These are phyloP conservation scores for Oxyura jamaicensis DNA, from an alignment of 2,113 vertebrate genomes.

Conservation along the genomic window DNA sequence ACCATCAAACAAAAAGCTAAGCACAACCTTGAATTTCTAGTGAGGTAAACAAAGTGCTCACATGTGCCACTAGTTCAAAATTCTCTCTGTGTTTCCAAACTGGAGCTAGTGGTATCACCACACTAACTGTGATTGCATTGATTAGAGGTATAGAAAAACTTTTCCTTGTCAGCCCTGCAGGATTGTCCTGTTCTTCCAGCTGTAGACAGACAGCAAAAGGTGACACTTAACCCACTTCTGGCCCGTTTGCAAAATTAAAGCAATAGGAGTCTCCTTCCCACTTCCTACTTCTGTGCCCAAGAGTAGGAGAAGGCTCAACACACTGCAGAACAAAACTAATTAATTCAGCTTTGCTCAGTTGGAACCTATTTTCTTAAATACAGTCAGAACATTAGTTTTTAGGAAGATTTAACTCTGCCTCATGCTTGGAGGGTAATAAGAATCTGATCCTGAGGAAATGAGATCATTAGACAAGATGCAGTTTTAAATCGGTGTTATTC, in stretches of 20 bases:
- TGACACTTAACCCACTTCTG: not conserved
- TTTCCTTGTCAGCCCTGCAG: not conserved
- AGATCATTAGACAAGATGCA: not conserved
- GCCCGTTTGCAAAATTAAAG: not conserved
- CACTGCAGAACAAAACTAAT: not conserved
- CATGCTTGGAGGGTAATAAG: not conserved
- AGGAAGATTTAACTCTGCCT: not conserved
- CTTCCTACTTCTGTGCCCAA: not conserved
- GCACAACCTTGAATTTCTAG: not conserved
- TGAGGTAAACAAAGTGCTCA: not conserved
- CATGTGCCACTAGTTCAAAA: not conserved
- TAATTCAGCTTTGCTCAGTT: not conserved
- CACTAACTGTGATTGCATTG: not conserved
- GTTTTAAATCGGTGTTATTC: not conserved
- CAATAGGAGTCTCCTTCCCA: not conserved
- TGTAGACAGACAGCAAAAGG: not conserved
- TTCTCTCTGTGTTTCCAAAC: not conserved
- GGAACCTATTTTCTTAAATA: not conserved
- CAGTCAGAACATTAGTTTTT: not conserved
- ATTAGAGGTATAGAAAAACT: not conserved
- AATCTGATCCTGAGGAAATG: not conserved
- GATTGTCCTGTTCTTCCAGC: not conserved
- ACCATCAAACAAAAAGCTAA: not conserved
- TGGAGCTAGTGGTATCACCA: not conserved
- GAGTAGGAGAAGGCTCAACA: not conserved